Percentiles rank a stretch among this genome's conserved stretches.
These are phyloP conservation scores for Spicauda simplicius DNA, from an alignment of 2,888 invertebrate genomes.

Conservation along the genomic window DNA sequence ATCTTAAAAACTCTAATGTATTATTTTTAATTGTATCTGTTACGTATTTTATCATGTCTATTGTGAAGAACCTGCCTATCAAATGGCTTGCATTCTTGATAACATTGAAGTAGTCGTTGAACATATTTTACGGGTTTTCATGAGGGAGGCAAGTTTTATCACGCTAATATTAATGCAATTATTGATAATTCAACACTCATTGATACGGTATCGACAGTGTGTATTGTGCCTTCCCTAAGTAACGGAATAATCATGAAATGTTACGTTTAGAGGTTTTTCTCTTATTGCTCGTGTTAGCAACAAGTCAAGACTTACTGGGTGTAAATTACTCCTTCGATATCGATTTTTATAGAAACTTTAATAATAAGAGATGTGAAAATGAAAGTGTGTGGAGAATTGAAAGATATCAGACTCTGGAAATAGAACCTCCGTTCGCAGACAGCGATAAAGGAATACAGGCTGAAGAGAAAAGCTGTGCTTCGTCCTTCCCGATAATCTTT, in stretches of 20 bases:
- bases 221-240: slow-evolving; percentile 10
- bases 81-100: slow-evolving; percentile 5
- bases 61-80: not conserved
- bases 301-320: slow-evolving; percentile 41
- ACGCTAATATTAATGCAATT: slow-evolving; percentile 31
- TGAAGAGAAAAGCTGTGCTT: slow-evolving; percentile 44
- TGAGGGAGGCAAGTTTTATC: slow-evolving; percentile 5
- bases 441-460: slow-evolving; percentile 43
- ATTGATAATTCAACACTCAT: slow-evolving; percentile 25
- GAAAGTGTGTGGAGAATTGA: slow-evolving; percentile 41
- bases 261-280: slow-evolving; percentile 37
- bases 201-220: slow-evolving; percentile 13
- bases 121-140: not conserved
- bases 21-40: too few species aligned
- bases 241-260: slow-evolving; percentile 40
- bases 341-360: slow-evolving; percentile 40
- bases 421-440: slow-evolving; percentile 5
- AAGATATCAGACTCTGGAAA: slow-evolving; percentile 33
- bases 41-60: not conserved
- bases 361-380: slow-evolving; percentile 39
- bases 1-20: too few species aligned
- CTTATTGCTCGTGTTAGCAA: slow-evolving; percentile 37
- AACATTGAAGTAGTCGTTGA: not conserved
- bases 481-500: slow-evolving; percentile 46
- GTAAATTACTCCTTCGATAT: slow-evolving; percentile 43